These are phyloP conservation scores for Caenorhabditis wallacei DNA, from an alignment of 2,888 invertebrate genomes.

Conservation along the genomic window DNA sequence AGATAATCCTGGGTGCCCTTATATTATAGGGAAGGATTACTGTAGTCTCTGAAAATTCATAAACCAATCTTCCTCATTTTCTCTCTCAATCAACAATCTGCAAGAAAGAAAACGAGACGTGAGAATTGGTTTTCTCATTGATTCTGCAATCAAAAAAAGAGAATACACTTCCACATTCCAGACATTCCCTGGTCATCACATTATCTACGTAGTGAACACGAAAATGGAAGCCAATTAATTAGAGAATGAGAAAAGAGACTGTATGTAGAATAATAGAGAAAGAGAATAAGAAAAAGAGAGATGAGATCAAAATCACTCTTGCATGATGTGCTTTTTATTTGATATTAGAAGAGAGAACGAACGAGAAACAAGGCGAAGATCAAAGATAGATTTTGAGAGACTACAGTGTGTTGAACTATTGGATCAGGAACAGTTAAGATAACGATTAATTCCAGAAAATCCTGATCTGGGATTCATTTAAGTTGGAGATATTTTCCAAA, in stretches of 20 bases:
- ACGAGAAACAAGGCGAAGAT: constrained; percentile 29
- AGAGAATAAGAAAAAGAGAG: background rate
- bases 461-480: no score
- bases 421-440: constrained; percentile 4
- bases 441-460: no score
- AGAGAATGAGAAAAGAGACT: constrained; percentile 16
- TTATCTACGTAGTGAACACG: constrained; percentile 51
- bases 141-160: constrained; percentile 34
- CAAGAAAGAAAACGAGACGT: constrained; percentile 7
- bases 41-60: no score
- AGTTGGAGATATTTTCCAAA: no score
- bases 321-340: constrained; percentile 35
- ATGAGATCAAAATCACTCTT: constrained; percentile 46
- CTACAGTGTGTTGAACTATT: constrained; percentile 1
- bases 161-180: constrained; percentile 56
- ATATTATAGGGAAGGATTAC: no score
- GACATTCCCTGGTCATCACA: constrained; percentile 52
- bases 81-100: constrained; percentile 8
- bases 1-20: no score
- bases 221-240: constrained; percentile 57
- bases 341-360: constrained; percentile 7
- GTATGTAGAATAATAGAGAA: constrained; percentile 12
- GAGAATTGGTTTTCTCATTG: constrained; percentile 35
- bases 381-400: constrained; percentile 29
- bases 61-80: background rate